Percentiles rank a stretch among this genome's conserved stretches.
These are phyloP conservation scores for Hetaerina titia DNA, from an alignment of 2,888 invertebrate genomes.

Conservation along the genomic window DNA sequence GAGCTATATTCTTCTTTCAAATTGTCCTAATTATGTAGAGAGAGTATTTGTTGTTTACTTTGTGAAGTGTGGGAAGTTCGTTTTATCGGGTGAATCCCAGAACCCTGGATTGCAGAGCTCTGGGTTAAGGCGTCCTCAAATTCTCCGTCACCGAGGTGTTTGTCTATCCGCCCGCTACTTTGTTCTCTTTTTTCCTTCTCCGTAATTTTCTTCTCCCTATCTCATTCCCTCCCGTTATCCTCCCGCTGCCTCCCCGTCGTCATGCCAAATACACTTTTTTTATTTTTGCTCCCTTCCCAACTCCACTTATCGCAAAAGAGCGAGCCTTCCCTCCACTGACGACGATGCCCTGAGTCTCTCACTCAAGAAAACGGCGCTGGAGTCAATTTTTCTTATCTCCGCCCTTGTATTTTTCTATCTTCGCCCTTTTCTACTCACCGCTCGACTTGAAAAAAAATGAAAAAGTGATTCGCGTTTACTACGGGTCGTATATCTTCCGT, in stretches of 20 bases:
- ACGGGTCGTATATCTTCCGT: slow-evolving; percentile 36
- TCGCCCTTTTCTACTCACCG: neutral
- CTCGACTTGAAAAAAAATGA: neutral
- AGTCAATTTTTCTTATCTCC: slow-evolving; percentile 58
- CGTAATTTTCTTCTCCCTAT: neutral
- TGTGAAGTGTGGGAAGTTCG: neutral
- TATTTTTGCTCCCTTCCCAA: neutral
- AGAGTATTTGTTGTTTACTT: neutral
- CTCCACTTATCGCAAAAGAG: neutral
- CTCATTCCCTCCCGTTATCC: neutral
- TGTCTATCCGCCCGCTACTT: neutral
- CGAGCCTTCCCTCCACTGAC: neutral
- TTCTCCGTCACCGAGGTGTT: neutral
- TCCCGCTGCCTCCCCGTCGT: neutral
- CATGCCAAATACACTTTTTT: neutral
- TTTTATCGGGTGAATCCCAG: neutral
- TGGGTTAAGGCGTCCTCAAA: neutral
- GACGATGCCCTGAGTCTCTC: neutral
- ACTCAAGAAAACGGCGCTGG: neutral
- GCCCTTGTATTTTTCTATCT: neutral
- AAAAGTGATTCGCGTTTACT: slow-evolving; percentile 37
- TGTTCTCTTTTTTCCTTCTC: neutral
- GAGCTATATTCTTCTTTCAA: no score
- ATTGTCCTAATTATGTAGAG: no score
- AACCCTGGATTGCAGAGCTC: neutral